Percentiles rank a stretch among this genome's conserved stretches.
Conservation (phyloP, 2,113 vertebrate species). For the Ptilonorhynchus violaceus region DNA sequence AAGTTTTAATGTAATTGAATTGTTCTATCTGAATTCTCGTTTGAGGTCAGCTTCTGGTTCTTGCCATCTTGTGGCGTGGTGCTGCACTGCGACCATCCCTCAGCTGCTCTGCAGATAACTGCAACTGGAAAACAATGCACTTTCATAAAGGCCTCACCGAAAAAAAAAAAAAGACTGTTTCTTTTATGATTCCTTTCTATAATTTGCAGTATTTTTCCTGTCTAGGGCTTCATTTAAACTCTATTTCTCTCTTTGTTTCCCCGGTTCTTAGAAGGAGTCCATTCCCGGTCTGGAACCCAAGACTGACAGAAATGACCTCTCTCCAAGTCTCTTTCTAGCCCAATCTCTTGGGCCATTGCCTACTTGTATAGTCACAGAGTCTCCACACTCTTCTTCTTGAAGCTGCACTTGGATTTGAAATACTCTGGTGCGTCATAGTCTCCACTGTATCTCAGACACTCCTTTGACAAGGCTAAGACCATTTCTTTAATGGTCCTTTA, state of each 20-base stretch:
- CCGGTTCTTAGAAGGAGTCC: not conserved
- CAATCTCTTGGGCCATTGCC: not conserved
- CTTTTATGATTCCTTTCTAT: not conserved
- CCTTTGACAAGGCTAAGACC: not conserved
- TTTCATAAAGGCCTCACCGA: not conserved
- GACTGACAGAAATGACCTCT: not conserved
- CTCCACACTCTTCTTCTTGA: not conserved
- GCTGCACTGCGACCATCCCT: not conserved
- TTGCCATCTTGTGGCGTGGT: slow-evolving; percentile 47
- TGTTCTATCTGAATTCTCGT: not conserved
- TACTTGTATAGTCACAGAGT: not conserved
- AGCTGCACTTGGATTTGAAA: not conserved
- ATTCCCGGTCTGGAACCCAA: not conserved
- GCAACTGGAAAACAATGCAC: not conserved
- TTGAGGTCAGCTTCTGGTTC: slow-evolving; percentile 3
- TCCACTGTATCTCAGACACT: not conserved
- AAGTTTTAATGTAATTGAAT: not conserved
- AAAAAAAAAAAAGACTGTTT: not conserved
- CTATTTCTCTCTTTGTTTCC: not conserved
- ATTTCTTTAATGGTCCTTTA: not conserved
- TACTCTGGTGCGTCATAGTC: not conserved
- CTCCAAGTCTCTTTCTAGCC: not conserved
- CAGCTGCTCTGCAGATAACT: not conserved
- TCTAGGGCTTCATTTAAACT: not conserved
- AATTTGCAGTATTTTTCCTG: not conserved